These are phyloP conservation scores for Oithona nana DNA, from an alignment of 2,888 invertebrate species.

Conservation along the genomic window DNA sequence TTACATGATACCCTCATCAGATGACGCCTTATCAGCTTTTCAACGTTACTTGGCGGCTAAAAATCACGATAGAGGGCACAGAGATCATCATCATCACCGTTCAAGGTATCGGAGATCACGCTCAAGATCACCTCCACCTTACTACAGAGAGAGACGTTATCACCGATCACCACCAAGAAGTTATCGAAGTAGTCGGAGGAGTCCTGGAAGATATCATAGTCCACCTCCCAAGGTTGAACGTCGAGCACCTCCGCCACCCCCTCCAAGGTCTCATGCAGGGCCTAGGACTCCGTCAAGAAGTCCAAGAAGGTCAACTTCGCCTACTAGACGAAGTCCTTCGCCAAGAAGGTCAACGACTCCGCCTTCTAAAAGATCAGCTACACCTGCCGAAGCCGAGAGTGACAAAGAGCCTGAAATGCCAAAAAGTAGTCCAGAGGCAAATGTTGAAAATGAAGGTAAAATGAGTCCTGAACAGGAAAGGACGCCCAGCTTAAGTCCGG, in stretches of 20 bases:
- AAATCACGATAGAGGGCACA: slow-evolving; percentile 29
- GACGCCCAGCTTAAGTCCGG: slow-evolving; percentile 14
- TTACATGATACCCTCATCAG: slow-evolving; percentile 38
- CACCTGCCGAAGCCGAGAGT: background rate
- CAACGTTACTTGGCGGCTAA: slow-evolving; percentile 68
- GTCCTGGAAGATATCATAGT: background rate
- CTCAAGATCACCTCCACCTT: background rate
- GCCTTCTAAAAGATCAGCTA: background rate
- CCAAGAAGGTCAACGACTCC: background rate
- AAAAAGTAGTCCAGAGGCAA: background rate
- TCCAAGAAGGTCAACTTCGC: background rate
- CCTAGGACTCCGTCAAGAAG: background rate
- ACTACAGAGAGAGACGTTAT: background rate
- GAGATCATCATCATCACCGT: background rate
- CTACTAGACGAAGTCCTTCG: background rate
- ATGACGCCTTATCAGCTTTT: slow-evolving; percentile 69
- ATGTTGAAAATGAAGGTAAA: background rate
- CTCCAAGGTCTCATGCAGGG: background rate
- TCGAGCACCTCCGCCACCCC: background rate
- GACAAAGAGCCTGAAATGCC: background rate
- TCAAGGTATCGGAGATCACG: background rate
- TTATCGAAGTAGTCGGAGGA: background rate
- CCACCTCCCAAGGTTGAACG: background rate
- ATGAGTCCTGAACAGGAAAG: background rate
- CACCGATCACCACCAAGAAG: background rate